A percentile compares a stretch with the other conserved stretches of the same genome.
These are phyloP conservation scores for Drosophila setifemur DNA, from an alignment of 1,140 invertebrate species.

Conservation along the genomic window DNA sequence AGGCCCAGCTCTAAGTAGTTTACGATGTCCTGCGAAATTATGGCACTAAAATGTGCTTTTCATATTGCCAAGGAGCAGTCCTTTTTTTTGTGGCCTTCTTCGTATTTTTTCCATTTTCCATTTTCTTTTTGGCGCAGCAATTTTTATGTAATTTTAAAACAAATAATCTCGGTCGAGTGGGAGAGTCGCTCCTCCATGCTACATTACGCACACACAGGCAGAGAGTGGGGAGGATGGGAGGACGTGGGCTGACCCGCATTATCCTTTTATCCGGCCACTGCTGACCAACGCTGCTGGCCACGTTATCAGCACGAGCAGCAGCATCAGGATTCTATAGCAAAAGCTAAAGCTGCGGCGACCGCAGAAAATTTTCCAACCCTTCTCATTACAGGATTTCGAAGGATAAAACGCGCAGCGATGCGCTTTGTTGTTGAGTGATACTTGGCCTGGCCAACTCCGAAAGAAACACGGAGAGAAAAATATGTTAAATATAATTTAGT, in stretches of 20 bases:
- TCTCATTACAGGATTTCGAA: slow-evolving; percentile 82
- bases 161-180: slow-evolving; percentile 45
- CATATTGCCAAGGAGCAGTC: slow-evolving; percentile 48
- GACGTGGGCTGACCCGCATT: slow-evolving; percentile 58
- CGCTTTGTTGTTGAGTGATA: slow-evolving; percentile 75
- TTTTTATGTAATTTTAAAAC: slow-evolving; percentile 79
- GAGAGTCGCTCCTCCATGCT: slow-evolving; percentile 30
- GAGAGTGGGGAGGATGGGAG: not conserved
- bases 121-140: slow-evolving; percentile 47
- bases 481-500: not conserved
- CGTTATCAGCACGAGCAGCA: slow-evolving; percentile 55
- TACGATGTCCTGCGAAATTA: slow-evolving; percentile 68
- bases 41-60: slow-evolving; percentile 68
- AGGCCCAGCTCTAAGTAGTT: slow-evolving; percentile 71
- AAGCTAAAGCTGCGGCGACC: slow-evolving; percentile 51
- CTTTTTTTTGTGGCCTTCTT: slow-evolving; percentile 31
- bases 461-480: not conserved
- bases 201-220: slow-evolving; percentile 52
- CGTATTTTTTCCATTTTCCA: too few species aligned
- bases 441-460: slow-evolving; percentile 40
- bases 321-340: slow-evolving; percentile 14
- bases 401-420: slow-evolving; percentile 69
- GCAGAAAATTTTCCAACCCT: slow-evolving; percentile 77
- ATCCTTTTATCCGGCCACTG: slow-evolving; percentile 71
- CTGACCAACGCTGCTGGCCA: slow-evolving; percentile 68